These are phyloP conservation scores for Champsocephalus esox DNA, from an alignment of 2,797 vertebrate species.

Conservation along the genomic window DNA sequence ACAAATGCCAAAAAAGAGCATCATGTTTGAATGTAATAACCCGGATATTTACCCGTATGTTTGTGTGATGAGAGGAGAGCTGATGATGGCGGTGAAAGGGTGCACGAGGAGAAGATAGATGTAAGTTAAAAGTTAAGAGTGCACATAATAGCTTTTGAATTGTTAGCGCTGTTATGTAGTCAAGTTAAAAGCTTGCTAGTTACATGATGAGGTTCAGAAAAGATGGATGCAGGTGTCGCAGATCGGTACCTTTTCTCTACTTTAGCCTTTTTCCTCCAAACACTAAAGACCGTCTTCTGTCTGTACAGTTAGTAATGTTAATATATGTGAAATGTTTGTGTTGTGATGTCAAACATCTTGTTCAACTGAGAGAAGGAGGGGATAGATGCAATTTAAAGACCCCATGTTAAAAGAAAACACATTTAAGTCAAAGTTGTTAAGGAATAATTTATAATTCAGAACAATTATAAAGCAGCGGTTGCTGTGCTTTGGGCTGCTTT, in stretches of 20 bases:
- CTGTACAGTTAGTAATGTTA: slow-evolving; percentile 45
- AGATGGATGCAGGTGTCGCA: slow-evolving; percentile 35
- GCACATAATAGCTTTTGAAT: slow-evolving; percentile 37
- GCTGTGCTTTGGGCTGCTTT: slow-evolving; percentile 15
- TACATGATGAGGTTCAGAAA: slow-evolving; percentile 25
- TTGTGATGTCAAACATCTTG: slow-evolving; percentile 35
- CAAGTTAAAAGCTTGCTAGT: slow-evolving; percentile 27
- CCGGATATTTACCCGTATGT: slow-evolving; percentile 47
- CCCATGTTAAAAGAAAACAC: slow-evolving; percentile 7
- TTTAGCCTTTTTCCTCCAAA: slow-evolving; percentile 35
- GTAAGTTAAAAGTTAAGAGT: not conserved
- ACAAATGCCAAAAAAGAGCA: slow-evolving; percentile 71
- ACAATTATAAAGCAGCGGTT: not conserved
- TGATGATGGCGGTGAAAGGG: slow-evolving; percentile 7
- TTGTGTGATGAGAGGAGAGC: slow-evolving; percentile 31
- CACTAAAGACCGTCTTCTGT: slow-evolving; percentile 62
- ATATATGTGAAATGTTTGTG: slow-evolving; percentile 39
- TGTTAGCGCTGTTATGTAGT: slow-evolving; percentile 24
- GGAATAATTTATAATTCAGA: slow-evolving; percentile 17
- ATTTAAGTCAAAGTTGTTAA: not conserved
- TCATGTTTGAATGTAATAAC: slow-evolving; percentile 73
- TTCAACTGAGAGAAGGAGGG: slow-evolving; percentile 34
- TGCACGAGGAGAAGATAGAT: slow-evolving; percentile 1
- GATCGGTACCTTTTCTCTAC: slow-evolving; percentile 30
- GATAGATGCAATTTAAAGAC: slow-evolving; percentile 59